These are phyloP conservation scores for Romanogobio albipinnatus DNA, from an alignment of 2,113 vertebrate genomes.

Conservation along the genomic window DNA sequence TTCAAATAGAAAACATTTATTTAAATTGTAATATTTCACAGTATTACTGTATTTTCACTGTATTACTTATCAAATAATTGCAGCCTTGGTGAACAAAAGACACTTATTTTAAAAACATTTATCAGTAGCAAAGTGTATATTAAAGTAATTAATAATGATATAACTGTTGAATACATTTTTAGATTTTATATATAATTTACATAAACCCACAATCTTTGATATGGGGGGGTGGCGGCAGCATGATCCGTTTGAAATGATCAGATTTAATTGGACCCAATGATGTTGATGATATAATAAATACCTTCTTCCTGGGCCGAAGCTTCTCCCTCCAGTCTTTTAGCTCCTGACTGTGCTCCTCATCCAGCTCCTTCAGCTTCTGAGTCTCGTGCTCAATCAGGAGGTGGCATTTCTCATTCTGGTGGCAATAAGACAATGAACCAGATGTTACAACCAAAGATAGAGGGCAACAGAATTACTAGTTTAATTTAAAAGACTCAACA, in stretches of 20 bases:
- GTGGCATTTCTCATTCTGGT: constrained; percentile 98
- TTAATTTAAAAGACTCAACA: background rate
- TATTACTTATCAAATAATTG: no score
- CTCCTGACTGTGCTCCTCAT: constrained; percentile 94
- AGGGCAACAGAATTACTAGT: background rate
- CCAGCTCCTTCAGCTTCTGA: constrained; percentile 96
- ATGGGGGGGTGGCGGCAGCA: background rate
- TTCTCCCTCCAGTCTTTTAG: constrained; percentile 98
- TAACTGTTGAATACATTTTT: no score
- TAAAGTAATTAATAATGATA: no score
- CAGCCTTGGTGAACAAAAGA: no score
- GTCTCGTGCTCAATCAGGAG: constrained; percentile 97
- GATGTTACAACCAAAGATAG: background rate
- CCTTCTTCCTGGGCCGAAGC: constrained; percentile 95
- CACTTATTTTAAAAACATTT: no score
- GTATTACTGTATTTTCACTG: no score
- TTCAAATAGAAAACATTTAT: no score
- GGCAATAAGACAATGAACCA: background rate
- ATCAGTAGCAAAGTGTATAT: no score
- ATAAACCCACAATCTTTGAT: background rate
- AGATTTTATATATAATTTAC: no score
- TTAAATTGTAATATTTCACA: no score
- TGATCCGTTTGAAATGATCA: background rate
- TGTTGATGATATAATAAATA: constrained; percentile 55
- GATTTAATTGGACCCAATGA: background rate